These are phyloP conservation scores for Xestia sexstrigata DNA, from an alignment of 2,888 invertebrate genomes.

Conservation along the genomic window DNA sequence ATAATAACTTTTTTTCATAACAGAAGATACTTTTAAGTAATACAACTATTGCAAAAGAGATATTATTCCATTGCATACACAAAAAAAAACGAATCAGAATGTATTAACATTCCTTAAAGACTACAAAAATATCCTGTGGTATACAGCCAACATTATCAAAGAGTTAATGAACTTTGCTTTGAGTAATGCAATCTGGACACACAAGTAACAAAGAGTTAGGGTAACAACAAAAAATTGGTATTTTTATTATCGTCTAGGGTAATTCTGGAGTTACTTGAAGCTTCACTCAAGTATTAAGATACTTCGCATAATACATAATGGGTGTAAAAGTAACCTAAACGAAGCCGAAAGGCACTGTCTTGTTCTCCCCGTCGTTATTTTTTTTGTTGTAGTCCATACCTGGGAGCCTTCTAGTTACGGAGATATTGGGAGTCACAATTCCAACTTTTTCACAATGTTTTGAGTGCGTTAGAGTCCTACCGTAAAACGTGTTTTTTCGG, in stretches of 20 bases:
- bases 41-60: background rate
- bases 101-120: background rate
- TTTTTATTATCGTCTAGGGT: background rate
- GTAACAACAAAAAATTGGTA: background rate
- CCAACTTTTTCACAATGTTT: too few species aligned
- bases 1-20: background rate
- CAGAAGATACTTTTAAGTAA: background rate
- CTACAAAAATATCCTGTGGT: slow-evolving; percentile 5
- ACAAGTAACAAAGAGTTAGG: background rate
- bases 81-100: background rate
- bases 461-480: too few species aligned
- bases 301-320: too few species aligned
- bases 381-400: too few species aligned
- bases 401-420: too few species aligned
- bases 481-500: too few species aligned
- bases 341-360: too few species aligned
- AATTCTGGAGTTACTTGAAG: background rate
- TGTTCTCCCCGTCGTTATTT: too few species aligned
- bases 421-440: too few species aligned
- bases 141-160: slow-evolving; percentile 3
- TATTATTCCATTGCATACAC: background rate
- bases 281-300: too few species aligned
- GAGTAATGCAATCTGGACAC: background rate
- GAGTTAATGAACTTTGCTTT: background rate
- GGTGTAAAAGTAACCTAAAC: too few species aligned